These are phyloP conservation scores for Meandrina meandrites DNA, from an alignment of 92 coral and sea anemone species.

Conservation along the genomic window DNA sequence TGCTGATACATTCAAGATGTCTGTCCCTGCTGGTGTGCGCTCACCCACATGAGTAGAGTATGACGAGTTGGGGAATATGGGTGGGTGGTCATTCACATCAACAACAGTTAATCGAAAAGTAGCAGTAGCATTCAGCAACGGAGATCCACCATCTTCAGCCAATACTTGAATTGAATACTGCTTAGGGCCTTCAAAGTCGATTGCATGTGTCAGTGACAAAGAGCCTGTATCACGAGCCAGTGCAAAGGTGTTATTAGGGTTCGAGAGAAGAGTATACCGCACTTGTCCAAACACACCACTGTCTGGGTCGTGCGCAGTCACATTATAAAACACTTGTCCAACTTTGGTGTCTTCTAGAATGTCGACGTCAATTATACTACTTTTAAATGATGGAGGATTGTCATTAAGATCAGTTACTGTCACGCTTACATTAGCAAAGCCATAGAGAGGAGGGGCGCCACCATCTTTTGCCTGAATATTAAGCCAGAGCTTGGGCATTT, in stretches of 20 bases:
- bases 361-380: conserved; percentile 53
- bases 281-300: conserved; percentile 78
- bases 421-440: conserved; percentile 78
- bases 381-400: conserved; percentile 78
- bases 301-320: conserved; percentile 82
- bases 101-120: conserved; percentile 70
- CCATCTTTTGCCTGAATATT: conserved; percentile 86
- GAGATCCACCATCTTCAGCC: conserved; percentile 88
- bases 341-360: conserved; percentile 76
- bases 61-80: conserved; percentile 72
- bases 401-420: conserved; percentile 86
- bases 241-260: conserved; percentile 71
- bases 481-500: conserved; percentile 51
- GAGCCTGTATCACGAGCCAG: conserved; percentile 71
- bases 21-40: conserved; percentile 34
- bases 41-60: conserved; percentile 73
- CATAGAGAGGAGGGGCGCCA: conserved; percentile 86
- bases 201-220: conserved; percentile 60
- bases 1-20: conserved; percentile 74
- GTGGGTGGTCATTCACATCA: conserved; percentile 93
- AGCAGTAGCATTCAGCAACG: conserved; percentile 61
- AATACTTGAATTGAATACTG: conserved; percentile 59
- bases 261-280: conserved; percentile 69
- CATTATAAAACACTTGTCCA: conserved; percentile 69
- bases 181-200: conserved; percentile 70